phyloP scores from a whole-genome alignment of 2,797 vertebrate genomes.

The Sebastes nivosus region DNA sequence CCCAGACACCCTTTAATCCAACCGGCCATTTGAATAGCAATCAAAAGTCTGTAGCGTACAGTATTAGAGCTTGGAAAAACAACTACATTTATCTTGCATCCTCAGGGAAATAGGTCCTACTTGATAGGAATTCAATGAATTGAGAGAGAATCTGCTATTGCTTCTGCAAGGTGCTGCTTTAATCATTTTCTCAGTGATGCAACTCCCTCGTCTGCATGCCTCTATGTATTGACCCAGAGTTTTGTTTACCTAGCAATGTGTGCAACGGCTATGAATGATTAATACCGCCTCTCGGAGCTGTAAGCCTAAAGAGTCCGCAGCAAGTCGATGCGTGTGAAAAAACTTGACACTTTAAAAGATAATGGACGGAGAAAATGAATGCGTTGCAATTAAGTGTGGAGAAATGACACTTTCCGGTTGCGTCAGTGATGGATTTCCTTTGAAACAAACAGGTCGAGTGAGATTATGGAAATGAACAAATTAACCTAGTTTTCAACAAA shows the following conservation, averaged over 20 bases:
- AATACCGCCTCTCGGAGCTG: slow-evolving; percentile 8
- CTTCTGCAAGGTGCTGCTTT: slow-evolving; percentile 25
- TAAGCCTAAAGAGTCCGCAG: not conserved
- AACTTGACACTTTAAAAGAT: not conserved
- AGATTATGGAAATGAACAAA: not conserved
- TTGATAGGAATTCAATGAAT: slow-evolving; percentile 58
- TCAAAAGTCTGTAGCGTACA: slow-evolving; percentile 1
- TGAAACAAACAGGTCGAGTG: not conserved
- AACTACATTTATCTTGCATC: slow-evolving; percentile 33
- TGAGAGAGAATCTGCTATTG: slow-evolving; percentile 21
- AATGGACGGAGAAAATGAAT: not conserved
- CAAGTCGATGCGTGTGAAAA: not conserved
- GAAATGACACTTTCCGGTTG: not conserved
- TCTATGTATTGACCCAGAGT: slow-evolving; percentile 57
- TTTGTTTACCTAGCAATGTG: slow-evolving; percentile 64
- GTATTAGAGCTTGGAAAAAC: not conserved
- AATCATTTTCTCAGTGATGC: slow-evolving; percentile 44
- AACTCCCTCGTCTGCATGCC: slow-evolving; percentile 29
- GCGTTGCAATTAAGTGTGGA: not conserved
- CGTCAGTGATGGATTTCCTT: not conserved
- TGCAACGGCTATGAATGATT: slow-evolving; percentile 58
- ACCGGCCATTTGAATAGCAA: slow-evolving; percentile 10
- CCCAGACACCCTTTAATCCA: not conserved
- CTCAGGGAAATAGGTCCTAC: slow-evolving; percentile 32
- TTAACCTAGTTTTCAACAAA: not conserved